phyloP scores from a whole-genome alignment of 2,113 vertebrate species.

The Percopsis transmontana region DNA sequence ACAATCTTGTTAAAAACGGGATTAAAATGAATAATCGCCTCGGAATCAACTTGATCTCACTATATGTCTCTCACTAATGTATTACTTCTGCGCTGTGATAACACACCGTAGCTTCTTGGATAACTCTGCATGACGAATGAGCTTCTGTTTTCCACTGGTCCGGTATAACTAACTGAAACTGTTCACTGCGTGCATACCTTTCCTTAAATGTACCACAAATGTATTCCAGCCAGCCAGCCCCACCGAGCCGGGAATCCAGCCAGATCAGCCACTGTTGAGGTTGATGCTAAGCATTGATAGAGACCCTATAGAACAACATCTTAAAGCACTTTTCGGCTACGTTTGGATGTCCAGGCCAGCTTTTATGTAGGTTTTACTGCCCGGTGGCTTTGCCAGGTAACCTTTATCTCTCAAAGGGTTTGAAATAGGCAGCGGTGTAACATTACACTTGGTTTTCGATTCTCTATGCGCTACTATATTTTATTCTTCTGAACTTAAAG shows the following conservation, averaged over 20 bases:
- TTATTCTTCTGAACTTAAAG: too few relatives aligned
- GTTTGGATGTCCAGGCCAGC: not conserved
- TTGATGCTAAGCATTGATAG: constrained; percentile 22
- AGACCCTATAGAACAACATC: constrained; percentile 13
- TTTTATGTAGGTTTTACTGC: not conserved
- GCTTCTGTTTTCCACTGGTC: constrained; percentile 11
- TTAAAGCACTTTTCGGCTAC: not conserved
- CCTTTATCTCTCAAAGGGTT: not conserved
- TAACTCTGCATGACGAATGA: too few relatives aligned
- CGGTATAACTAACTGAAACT: constrained; percentile 9
- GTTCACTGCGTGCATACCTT: constrained; percentile 47
- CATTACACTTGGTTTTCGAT: not conserved
- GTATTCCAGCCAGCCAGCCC: constrained; percentile 13
- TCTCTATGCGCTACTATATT: too few relatives aligned
- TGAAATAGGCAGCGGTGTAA: not conserved
- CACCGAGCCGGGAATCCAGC: constrained; percentile 12
- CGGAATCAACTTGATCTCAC: too few relatives aligned
- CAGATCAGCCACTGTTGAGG: constrained; percentile 31
- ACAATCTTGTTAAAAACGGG: too few relatives aligned
- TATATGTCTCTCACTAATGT: too few relatives aligned
- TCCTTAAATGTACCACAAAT: constrained; percentile 62
- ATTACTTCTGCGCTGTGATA: too few relatives aligned
- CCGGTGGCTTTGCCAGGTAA: constrained; percentile 8
- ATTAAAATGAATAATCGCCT: too few relatives aligned
- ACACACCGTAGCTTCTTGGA: too few relatives aligned